A percentile compares a stretch with the other conserved stretches of the same genome.
Evolutionary conservation across 1,140 invertebrate genomes (phyloP).

Genomic region (Bombus difficillimus): DNA sequence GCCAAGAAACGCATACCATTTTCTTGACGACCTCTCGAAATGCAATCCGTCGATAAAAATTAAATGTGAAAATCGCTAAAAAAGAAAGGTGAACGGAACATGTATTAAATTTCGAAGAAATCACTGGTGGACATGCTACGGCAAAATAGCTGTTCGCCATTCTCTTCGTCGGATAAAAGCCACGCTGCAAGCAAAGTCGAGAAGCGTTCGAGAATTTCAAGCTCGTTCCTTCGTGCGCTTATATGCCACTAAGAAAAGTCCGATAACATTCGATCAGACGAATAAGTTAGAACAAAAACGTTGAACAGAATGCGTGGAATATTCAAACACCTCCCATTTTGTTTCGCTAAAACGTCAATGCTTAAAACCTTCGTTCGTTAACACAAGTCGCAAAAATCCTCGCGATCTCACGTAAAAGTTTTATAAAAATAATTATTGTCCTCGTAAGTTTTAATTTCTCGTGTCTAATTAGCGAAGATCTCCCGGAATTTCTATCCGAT

Average conservation of each 20-base stretch:
- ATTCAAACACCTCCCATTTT: not conserved
- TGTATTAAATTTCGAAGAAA: not conserved
- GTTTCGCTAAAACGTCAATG: not conserved
- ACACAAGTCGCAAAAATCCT: not conserved
- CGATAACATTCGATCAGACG: not conserved
- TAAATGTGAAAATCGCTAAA: not conserved
- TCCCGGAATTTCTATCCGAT: not conserved
- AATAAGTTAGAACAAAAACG: not conserved
- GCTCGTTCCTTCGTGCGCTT: not conserved
- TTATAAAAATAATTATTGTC: conserved; percentile 42
- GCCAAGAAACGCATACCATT: not conserved
- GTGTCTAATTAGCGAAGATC: not conserved
- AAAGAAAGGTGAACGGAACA: not conserved
- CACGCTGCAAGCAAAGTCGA: not conserved
- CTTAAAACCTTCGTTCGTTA: not conserved
- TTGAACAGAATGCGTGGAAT: not conserved
- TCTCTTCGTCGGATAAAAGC: not conserved
- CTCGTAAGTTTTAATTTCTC: conserved; percentile 17
- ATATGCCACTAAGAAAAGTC: not conserved
- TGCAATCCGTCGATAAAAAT: not conserved
- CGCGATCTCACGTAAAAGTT: not conserved
- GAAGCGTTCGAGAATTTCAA: not conserved
- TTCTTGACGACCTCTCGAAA: not conserved
- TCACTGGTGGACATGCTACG: not conserved
- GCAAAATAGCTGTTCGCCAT: not conserved